A percentile compares a stretch with the other conserved stretches of the same genome.
Evolutionary conservation across 2,113 vertebrate species (phyloP).

Genomic region (Guaruba guarouba): DNA sequence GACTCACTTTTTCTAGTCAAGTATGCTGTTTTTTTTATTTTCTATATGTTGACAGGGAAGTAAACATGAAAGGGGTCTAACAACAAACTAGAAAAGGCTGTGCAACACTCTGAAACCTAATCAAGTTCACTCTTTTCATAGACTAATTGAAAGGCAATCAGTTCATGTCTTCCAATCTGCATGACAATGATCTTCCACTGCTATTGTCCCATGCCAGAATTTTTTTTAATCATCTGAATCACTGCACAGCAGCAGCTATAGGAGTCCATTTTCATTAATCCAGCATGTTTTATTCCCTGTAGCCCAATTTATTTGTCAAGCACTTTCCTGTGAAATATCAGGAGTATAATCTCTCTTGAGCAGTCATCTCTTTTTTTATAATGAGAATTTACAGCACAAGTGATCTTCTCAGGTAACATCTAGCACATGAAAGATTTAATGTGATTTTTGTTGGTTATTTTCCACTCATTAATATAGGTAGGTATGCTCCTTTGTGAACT

Average conservation of each 20-base stretch:
- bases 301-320: conserved; percentile 1
- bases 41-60: background rate
- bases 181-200: background rate
- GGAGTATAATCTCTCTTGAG: background rate
- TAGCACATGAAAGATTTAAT: background rate
- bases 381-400: background rate
- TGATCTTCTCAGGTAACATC: background rate
- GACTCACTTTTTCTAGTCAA: background rate
- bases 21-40: background rate
- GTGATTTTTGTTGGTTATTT: background rate
- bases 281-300: background rate
- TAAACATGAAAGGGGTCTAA: background rate
- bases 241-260: background rate
- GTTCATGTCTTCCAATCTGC: background rate
- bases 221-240: background rate
- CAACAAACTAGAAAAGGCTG: background rate
- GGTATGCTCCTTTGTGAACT: background rate
- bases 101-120: conserved; percentile 15
- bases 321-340: background rate
- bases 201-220: background rate
- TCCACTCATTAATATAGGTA: background rate
- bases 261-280: conserved; percentile 7
- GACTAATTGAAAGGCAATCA: background rate
- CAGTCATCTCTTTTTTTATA: background rate
- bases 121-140: background rate